phyloP scores from a whole-genome alignment of 2,888 invertebrate species.

The Meloe dianella region DNA sequence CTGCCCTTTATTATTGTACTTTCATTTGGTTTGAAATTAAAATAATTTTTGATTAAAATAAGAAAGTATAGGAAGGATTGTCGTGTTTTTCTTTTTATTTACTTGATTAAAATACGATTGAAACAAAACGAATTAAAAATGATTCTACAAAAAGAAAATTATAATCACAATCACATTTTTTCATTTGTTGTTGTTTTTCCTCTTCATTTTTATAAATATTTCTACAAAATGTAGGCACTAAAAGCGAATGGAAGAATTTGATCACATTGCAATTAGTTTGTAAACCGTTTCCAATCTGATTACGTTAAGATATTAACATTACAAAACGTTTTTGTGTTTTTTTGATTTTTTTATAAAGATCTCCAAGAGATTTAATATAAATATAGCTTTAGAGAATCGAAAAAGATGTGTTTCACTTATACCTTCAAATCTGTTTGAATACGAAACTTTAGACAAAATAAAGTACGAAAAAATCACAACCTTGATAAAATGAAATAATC shows the following conservation, averaged over 20 bases:
- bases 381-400: neutral
- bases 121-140: neutral
- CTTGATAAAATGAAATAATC: neutral
- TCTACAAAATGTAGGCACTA: neutral
- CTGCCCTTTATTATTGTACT: neutral
- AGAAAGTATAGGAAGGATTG: neutral
- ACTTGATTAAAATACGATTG: neutral
- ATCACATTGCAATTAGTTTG: conserved; percentile 16
- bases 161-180: conserved; percentile 9
- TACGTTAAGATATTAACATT: neutral
- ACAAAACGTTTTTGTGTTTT: conserved; percentile 2
- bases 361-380: neutral
- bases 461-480: too few species aligned
- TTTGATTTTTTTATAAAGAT: neutral
- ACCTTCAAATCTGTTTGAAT: neutral
- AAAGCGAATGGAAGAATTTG: conserved; percentile 21
- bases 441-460: neutral
- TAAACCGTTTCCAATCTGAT: neutral
- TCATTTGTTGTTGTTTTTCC: neutral
- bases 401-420: too few species aligned
- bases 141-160: neutral
- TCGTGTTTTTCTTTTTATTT: neutral
- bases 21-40: neutral
- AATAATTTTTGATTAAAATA: neutral
- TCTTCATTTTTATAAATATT: neutral